Conservation (phyloP, 2,888 invertebrate species). For the Creontiades dilutus region DNA sequence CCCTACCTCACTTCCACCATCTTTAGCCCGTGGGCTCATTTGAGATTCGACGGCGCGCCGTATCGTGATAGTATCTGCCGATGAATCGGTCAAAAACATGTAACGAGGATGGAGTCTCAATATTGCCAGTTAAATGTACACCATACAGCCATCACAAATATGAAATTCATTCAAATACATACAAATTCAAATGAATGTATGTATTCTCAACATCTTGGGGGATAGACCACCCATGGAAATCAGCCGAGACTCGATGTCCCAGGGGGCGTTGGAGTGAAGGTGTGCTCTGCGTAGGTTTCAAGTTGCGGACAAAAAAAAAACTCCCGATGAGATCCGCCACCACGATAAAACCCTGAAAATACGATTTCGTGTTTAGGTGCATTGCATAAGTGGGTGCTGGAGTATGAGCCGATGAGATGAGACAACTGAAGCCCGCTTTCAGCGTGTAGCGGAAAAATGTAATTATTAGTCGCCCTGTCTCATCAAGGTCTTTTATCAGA, state of each 20-base stretch:
- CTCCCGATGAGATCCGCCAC: neutral
- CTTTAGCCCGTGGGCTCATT: no score
- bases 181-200: no score
- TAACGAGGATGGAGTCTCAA: no score
- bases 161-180: no score
- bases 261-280: neutral
- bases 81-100: no score
- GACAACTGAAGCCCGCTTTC: conserved; percentile 32
- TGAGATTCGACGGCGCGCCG: no score
- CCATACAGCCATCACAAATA: no score
- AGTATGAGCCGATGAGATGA: neutral
- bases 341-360: neutral
- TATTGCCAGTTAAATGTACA: no score
- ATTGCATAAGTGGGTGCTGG: neutral
- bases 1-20: no score
- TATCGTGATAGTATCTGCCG: no score
- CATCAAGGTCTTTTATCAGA: neutral
- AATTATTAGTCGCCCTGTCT: neutral
- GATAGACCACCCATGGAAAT: neutral
- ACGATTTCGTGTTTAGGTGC: neutral
- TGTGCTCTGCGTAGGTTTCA: neutral
- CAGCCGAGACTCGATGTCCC: neutral
- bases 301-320: conserved; percentile 9
- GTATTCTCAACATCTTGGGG: no score
- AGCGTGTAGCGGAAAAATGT: conserved; percentile 11